Evolutionary conservation across 2,113 vertebrate genomes (phyloP), one percentile per base, ranked within the genome.

Genomic region (Rhegmatorhina hoffmannsi): DNA sequence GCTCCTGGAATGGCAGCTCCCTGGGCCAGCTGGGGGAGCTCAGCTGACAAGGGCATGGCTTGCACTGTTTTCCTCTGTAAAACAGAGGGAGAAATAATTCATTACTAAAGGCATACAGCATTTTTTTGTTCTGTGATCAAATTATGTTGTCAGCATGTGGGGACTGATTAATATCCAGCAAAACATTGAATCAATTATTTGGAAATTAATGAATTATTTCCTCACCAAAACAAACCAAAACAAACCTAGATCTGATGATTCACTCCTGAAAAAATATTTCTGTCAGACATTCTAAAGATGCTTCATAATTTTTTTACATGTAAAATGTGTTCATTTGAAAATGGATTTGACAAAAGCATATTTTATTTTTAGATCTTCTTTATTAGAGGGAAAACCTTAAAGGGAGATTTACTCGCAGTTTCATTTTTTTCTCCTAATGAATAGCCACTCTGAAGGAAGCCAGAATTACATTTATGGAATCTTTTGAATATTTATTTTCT

Each of bases 401-500:
- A 91, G 96, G 59, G 67, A 82, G 59, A 85, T 73, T 92, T 96
- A 91, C 70, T 76, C 26, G 68, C 94, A 95, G 70, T 80, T 90
- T 97, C 33, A 46, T 85, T 93, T 89, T 53, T 68, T 81, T 87
- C 33, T 80, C 18, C 34, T 84, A 63, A 58, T 44, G 49, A 77
- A 63, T 92, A 90, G 92, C 26, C 50, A 68, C 59, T 95, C 64
- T 67, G 62, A 91, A 95, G 76, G 76, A 97, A 97, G 91, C 81
- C 92, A 86, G 85, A 97, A 69, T 94, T 90, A 89, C 74, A 36
- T 95, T 96, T 95, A 89, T 97, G 94, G 75, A 73, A 53, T 59
- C 83, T 91, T 92, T 68, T 89, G 84, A 92, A 92, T 97, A 96
- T 96, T 91, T 97, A 84, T 90, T 96, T 85, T 58, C 67, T 88